Evolutionary conservation across 2,888 invertebrate genomes (phyloP).

Genomic region (Liposcelis brunnea): DNA sequence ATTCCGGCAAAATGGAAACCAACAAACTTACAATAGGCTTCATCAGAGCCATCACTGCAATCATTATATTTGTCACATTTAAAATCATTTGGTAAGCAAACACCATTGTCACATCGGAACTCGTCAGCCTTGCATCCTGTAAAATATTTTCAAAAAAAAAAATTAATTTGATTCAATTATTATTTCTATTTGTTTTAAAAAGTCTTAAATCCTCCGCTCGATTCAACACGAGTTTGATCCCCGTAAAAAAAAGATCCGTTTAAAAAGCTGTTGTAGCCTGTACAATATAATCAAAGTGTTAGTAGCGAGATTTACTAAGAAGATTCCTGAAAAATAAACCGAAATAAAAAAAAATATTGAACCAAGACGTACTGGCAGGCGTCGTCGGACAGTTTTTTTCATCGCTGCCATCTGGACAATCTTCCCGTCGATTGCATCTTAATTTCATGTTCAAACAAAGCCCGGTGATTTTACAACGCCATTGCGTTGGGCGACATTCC

Average conservation of each 20-base stretch:
- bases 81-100: constrained; percentile 39
- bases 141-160: constrained; percentile 2
- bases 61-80: constrained; percentile 41
- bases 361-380: too few species aligned
- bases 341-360: constrained; percentile 4
- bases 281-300: constrained; percentile 13
- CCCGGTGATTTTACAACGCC: constrained; percentile 33
- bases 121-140: constrained; percentile 21
- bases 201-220: constrained; percentile 15
- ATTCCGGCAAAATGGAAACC: too few species aligned
- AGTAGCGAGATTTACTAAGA: neutral
- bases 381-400: constrained; percentile 38
- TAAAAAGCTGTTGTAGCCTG: too few species aligned
- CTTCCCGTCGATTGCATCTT: constrained; percentile 39
- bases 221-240: constrained; percentile 22
- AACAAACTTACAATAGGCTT: constrained; percentile 18
- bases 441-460: constrained; percentile 35
- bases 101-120: constrained; percentile 36
- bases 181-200: too few species aligned
- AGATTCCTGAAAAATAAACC: too few species aligned
- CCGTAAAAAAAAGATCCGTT: neutral
- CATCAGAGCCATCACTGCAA: constrained; percentile 41
- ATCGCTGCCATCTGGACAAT: constrained; percentile 41
- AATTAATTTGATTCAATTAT: too few species aligned
- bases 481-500: constrained; percentile 29